Evolutionary conservation across 2,888 invertebrate species (phyloP).

Genomic region (Fragum fragum): DNA sequence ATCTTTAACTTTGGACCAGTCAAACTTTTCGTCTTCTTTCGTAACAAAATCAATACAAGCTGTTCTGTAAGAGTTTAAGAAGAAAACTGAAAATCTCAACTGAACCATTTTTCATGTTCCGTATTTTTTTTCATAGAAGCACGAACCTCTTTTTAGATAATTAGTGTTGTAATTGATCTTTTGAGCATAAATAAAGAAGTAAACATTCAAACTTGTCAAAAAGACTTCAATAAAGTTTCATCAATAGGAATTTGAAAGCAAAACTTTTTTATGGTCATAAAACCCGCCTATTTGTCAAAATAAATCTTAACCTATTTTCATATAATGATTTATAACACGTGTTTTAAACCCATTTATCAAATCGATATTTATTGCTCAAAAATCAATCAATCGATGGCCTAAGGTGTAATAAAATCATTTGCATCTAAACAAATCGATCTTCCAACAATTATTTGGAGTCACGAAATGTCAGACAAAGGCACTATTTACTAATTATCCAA

Average conservation of each 20-base stretch:
- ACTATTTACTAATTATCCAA: no score
- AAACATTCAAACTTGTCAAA: neutral
- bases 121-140: no score
- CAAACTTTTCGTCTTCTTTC: no score
- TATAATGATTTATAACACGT: neutral
- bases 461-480: neutral
- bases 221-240: neutral
- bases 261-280: neutral
- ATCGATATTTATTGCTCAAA: neutral
- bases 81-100: no score
- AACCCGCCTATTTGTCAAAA: neutral
- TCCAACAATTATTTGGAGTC: neutral
- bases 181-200: neutral
- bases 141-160: no score
- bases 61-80: no score
- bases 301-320: neutral
- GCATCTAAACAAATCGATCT: neutral
- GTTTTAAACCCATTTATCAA: conserved; percentile 2
- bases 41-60: no score
- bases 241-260: neutral
- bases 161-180: neutral
- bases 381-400: conserved; percentile 2
- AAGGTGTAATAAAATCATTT: neutral
- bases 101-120: no score
- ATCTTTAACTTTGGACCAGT: no score